phyloP scores from a whole-genome alignment of 2,113 vertebrate genomes.

The Pomatorhinus ruficollis region DNA sequence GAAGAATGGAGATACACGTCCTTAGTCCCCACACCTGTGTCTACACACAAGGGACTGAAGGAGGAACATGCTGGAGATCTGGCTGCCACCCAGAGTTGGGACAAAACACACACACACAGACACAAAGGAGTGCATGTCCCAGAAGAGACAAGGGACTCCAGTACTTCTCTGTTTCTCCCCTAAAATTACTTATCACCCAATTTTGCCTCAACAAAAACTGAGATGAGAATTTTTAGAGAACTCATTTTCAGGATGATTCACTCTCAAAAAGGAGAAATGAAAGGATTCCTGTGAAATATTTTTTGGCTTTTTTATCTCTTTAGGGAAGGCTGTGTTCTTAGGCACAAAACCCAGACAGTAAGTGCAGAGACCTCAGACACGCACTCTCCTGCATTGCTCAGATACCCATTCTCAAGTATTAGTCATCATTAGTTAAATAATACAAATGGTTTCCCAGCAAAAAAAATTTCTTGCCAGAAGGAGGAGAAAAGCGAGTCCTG shows the following conservation, averaged over 20 bases:
- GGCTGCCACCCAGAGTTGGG: background rate
- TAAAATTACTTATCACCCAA: background rate
- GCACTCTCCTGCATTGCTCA: background rate
- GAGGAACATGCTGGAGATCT: background rate
- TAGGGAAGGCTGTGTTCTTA: background rate
- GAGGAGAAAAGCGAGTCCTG: background rate
- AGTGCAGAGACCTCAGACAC: background rate
- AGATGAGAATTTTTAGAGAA: background rate
- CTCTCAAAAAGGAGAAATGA: background rate
- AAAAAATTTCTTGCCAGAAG: conserved; percentile 12
- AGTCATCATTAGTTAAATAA: conserved; percentile 8
- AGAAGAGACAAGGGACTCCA: background rate
- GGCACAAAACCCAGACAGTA: background rate
- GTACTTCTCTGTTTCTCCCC: background rate
- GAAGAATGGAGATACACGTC: background rate
- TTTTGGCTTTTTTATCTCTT: background rate
- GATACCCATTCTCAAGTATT: background rate
- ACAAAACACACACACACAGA: background rate
- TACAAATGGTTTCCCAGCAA: conserved; percentile 13
- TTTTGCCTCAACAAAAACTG: background rate
- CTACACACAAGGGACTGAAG: background rate
- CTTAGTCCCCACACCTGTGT: background rate
- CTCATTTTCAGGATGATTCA: background rate
- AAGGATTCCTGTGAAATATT: background rate
- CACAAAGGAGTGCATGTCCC: background rate